Conservation (phyloP, 2,113 vertebrate genomes). For the Syrrhaptes paradoxus region DNA sequence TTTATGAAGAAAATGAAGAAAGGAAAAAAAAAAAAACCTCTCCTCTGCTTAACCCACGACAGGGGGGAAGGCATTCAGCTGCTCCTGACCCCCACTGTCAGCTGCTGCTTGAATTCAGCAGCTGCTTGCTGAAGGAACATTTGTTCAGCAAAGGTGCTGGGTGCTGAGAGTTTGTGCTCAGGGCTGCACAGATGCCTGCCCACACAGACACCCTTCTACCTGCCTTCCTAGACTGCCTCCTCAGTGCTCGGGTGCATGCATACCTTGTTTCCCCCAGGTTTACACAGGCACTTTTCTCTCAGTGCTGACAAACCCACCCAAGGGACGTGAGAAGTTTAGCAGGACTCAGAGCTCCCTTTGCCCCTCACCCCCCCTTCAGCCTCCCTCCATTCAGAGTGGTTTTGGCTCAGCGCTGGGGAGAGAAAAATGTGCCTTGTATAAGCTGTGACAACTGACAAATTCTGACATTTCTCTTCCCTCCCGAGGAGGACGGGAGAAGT, state of each 20-base stretch:
- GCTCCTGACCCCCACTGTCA: accelerated
- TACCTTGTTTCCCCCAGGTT: not conserved
- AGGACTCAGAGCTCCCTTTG: not conserved
- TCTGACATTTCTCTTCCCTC: conserved; percentile 65
- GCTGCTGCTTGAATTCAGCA: not conserved
- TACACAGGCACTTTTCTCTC: not conserved
- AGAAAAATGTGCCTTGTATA: conserved; percentile 29
- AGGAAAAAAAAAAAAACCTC: no score
- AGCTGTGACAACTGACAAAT: conserved; percentile 25
- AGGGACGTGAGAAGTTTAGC: not conserved
- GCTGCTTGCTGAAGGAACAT: not conserved
- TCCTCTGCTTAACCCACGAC: no score
- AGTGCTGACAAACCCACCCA: not conserved
- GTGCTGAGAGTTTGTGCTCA: not conserved
- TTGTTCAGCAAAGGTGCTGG: not conserved
- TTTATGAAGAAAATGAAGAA: no score
- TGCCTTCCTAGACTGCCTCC: not conserved
- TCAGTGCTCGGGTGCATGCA: not conserved
- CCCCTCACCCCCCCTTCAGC: not conserved
- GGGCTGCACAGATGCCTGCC: not conserved
- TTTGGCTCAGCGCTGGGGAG: not conserved
- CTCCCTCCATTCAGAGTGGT: not conserved
- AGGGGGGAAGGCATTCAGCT: not conserved
- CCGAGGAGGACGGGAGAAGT: not conserved
- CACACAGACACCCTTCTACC: not conserved